Percentiles rank a stretch among this genome's conserved stretches.
Evolutionary conservation across 1,140 invertebrate genomes (phyloP).

Genomic region (Ditylenchus dipsaci): DNA sequence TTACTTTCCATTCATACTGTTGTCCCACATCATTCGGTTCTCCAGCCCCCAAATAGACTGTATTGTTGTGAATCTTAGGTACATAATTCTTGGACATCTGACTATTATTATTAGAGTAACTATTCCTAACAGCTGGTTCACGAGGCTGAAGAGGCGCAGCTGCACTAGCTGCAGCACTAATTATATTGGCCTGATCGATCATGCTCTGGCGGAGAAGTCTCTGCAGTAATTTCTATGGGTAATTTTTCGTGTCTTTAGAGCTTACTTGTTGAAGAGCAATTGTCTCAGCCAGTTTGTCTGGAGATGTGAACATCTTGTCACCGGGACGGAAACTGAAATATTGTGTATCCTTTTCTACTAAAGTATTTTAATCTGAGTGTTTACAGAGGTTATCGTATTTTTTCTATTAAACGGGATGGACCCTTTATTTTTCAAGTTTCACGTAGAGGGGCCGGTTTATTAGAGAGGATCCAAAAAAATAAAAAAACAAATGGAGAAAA

Average conservation of each 20-base stretch:
- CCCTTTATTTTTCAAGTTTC: too few species aligned
- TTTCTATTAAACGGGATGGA: too few species aligned
- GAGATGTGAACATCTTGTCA: constrained; percentile 69
- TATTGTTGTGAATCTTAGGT: background rate
- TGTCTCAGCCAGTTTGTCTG: constrained; percentile 70
- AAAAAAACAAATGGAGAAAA: too few species aligned
- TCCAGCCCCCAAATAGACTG: background rate
- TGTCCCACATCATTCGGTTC: background rate
- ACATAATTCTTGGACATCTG: too few species aligned
- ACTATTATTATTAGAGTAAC: background rate
- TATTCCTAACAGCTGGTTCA: background rate
- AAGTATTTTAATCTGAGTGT: too few species aligned
- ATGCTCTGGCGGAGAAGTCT: constrained; percentile 67
- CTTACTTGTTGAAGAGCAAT: constrained; percentile 66
- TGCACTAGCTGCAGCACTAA: background rate
- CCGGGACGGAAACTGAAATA: constrained; percentile 29
- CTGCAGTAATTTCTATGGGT: constrained; percentile 49
- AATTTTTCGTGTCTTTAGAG: background rate
- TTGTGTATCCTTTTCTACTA: too few species aligned
- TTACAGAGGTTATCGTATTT: too few species aligned
- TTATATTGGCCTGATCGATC: constrained; percentile 49
- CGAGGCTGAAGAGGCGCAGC: background rate
- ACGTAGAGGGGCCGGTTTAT: too few species aligned
- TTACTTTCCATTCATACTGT: constrained; percentile 38
- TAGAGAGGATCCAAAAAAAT: too few species aligned